Base-by-base conservation (phyloP, 2,888 invertebrate genomes). In the Pseudeuparius sepicola region DNA sequence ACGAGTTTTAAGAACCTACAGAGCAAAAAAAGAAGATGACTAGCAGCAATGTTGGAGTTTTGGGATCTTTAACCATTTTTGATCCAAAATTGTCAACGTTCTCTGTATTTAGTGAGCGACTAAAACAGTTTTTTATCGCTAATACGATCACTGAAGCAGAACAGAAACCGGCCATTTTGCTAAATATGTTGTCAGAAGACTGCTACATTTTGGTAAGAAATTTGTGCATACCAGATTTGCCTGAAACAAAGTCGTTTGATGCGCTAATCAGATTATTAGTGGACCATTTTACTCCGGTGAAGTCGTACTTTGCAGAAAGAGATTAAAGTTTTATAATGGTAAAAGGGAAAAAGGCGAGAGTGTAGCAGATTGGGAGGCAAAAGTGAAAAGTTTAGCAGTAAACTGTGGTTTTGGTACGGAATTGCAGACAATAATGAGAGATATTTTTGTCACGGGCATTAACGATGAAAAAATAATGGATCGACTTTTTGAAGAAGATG, bases 321-420 rank as follows among this genome's bases (percentile, higher is more conserved):
- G 32, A n/a, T 12, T 32, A 2, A 37, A 32, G 24, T 31, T 32
- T 24, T 37, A 31, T 15, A 36, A 30, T 12, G 13, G 33, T 27
- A 34, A 12, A 27, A 14, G 31, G 14, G 24, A 18, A 13, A 6
- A 15, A 13, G 26, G 27, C 16, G 30, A 37, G 15, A 33, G 24
- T 24, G 34, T 37, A 12, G 24, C 34, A 6, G 34, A 41, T 6
- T 42, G 42, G 39, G 37, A 39, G 15, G 42, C 35, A 14, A 31
- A 25, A 24, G 37, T 37, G 2, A 39, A 42, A 37, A 37, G 37
- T 24, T 29, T 42, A 14, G 39, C 37, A 14, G 25, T 34, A 16
- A 42, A 30, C 17, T 42, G 39, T 32, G 28, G 30, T 15, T 42
- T 42, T 35, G 34, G 35, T 13, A 24, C n/a, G 3, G 37, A 41